A percentile compares a stretch with the other conserved stretches of the same genome.
Evolutionary conservation across 1,140 invertebrate species (phyloP).

Genomic region (Macrobrachium nipponense): DNA sequence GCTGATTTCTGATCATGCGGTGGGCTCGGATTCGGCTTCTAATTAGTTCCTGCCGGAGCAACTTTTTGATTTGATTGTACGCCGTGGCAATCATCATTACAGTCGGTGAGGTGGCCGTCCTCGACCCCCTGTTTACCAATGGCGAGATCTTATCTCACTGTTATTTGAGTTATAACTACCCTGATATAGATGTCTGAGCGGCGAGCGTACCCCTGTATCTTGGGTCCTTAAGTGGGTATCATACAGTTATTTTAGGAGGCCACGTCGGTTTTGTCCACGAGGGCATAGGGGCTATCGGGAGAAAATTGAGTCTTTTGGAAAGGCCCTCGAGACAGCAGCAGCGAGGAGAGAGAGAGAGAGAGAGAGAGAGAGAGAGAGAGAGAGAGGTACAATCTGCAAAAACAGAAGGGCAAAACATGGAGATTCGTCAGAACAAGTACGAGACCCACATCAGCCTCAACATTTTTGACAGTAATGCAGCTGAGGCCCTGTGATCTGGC

Average conservation of each 20-base stretch:
- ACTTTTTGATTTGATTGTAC: too few species aligned
- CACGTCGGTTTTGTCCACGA: not conserved
- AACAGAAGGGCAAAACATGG: not conserved
- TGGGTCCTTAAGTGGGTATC: not conserved
- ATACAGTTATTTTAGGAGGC: not conserved
- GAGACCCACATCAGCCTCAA: not conserved
- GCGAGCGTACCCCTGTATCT: too few species aligned
- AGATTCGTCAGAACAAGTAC: not conserved
- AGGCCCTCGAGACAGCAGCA: not conserved
- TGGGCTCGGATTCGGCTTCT: too few species aligned
- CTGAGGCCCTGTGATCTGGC: constrained; percentile 6
- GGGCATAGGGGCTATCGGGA: not conserved
- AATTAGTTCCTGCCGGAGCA: too few species aligned
- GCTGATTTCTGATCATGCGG: too few species aligned
- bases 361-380: not conserved
- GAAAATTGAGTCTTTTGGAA: not conserved
- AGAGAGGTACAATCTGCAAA: not conserved
- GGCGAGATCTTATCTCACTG: too few species aligned
- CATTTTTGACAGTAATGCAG: constrained; percentile 22
- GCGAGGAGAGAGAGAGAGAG: constrained; percentile 7
- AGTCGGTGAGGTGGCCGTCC: too few species aligned
- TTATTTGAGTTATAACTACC: too few species aligned
- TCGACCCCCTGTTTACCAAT: too few species aligned
- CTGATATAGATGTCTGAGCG: too few species aligned
- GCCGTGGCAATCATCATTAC: too few species aligned